These are phyloP conservation scores for Dinoponera quadriceps DNA, from an alignment of 1,140 invertebrate species.

Conservation along the genomic window DNA sequence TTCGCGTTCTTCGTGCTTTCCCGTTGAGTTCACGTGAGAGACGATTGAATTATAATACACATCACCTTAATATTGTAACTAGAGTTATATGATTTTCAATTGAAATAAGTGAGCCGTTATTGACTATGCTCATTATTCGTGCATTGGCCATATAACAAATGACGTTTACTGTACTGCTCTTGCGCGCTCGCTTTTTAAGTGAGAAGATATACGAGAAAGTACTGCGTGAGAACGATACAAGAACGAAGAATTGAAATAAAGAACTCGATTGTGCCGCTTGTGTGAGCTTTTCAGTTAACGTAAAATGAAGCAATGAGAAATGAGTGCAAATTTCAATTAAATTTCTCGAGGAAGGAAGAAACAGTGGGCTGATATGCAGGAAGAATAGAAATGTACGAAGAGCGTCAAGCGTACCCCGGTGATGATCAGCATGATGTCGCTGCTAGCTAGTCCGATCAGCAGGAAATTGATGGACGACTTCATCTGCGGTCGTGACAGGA, in stretches of 20 bases:
- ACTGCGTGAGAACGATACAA: no score
- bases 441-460: conserved; percentile 95
- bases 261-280: no score
- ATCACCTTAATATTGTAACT: no score
- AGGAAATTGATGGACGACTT: conserved; percentile 97
- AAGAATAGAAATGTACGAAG: not conserved
- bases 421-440: conserved; percentile 95
- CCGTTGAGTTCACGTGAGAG: not conserved
- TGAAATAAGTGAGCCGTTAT: not conserved
- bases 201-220: no score
- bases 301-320: no score
- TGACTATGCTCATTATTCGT: not conserved
- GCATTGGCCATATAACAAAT: not conserved
- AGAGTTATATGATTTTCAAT: not conserved
- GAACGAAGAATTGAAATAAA: no score
- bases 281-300: no score
- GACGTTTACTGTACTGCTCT: not conserved
- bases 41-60: no score
- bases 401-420: conserved; percentile 87
- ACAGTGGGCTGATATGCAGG: not conserved
- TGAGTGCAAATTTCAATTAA: no score
- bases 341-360: no score
- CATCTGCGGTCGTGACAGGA: conserved; percentile 96
- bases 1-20: no score
- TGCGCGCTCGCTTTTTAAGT: no score